Evolutionary conservation across 2,797 vertebrate genomes (phyloP), one percentile per base, ranked within the genome.

Genomic region (Loriculus beryllinus): DNA sequence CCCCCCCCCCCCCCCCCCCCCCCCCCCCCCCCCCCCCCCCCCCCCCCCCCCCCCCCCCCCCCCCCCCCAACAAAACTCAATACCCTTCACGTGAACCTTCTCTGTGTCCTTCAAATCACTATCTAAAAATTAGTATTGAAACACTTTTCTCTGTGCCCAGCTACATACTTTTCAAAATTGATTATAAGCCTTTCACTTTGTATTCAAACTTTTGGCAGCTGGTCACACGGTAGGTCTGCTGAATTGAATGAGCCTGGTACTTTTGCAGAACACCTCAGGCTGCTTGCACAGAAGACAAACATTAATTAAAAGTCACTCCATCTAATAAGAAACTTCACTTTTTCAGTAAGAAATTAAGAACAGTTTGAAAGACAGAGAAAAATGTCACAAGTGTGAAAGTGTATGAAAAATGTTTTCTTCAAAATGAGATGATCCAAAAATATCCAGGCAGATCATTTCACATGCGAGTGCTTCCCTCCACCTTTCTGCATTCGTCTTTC

Each of bases 281-380:
- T 71, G 81, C 86, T 80, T 72, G 62, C 80, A 87, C 19, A 17
- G 54, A 92, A 86, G 65, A 89, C 29, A 86, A 78, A 25, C 40
- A 65, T 78, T 93, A 82, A 95, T 92, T 94, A 86, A 65, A 91
- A 82, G 78, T 75, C 21, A 59, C 35, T 71, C 40, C 26, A 56
- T 43, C 78, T 84, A 88, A 77, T 75, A 84, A 52, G 47, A 84
- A 79, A 67, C 10, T 77, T 86, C 40, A 39, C 10, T 72, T 86
- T 78, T 43, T 26, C 57, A 63, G 33, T 25, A 15, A 82, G 57
- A 22, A 93, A 94, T 71, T 93, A 88, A 86, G 71, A 90, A n/a
- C 31, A 62, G 47, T 59, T 78, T 82, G 74, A 88, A 87, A 76
- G 60, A 48, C 0, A 78, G 25, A 91, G 29, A n/a, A 59, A 85